These are phyloP conservation scores for Onthophagus sagittarius DNA, from an alignment of 2,888 invertebrate species.

Conservation along the genomic window DNA sequence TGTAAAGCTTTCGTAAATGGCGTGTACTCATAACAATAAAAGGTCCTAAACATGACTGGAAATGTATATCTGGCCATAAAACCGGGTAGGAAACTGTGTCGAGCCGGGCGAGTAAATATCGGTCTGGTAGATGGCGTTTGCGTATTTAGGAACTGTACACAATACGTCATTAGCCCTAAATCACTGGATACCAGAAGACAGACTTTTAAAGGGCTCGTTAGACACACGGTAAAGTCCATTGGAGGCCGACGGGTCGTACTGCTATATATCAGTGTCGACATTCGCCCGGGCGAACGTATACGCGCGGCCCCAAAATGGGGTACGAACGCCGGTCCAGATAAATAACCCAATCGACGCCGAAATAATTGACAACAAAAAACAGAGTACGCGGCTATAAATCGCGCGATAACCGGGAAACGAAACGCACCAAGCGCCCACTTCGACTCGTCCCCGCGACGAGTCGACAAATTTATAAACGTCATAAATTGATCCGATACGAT, in stretches of 20 bases:
- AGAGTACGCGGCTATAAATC: constrained; percentile 3
- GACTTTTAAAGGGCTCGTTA: neutral
- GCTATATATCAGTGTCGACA: neutral
- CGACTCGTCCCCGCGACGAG: neutral
- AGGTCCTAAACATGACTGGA: neutral
- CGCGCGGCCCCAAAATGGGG: neutral
- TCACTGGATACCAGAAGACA: neutral
- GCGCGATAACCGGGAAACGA: constrained; percentile 14
- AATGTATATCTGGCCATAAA: neutral
- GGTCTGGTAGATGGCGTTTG: neutral
- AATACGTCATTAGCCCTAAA: neutral
- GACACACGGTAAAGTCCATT: neutral
- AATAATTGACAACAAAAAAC: constrained; percentile 19
- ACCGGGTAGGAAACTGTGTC: neutral
- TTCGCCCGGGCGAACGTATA: neutral
- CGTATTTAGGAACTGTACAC: neutral
- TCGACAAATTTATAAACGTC: constrained; percentile 22
- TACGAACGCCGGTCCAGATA: neutral
- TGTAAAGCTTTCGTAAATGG: neutral
- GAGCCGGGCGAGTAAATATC: neutral
- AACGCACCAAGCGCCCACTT: neutral
- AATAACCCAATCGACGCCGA: constrained; percentile 6
- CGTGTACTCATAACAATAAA: neutral
- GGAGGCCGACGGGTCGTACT: neutral
- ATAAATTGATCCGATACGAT: constrained; percentile 22